Evolutionary conservation across 2,888 invertebrate genomes (phyloP).

Genomic region (Phalangium opilio): DNA sequence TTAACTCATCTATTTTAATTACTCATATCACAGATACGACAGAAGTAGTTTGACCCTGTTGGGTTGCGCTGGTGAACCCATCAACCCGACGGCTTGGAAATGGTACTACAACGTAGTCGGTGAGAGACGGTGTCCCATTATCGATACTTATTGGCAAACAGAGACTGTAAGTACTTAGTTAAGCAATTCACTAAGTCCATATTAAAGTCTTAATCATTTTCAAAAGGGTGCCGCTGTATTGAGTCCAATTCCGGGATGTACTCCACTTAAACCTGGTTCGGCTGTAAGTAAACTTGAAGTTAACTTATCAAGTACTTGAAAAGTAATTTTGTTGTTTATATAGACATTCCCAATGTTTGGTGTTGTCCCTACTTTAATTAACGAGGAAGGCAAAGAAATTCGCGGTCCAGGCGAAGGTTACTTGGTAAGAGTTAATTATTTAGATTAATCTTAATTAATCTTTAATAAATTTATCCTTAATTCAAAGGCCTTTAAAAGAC

Average conservation of each 20-base stretch:
- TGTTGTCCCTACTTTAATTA: slow-evolving; percentile 69
- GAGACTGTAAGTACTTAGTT: slow-evolving; percentile 49
- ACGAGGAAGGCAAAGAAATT: slow-evolving; percentile 69
- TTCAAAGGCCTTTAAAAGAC: slow-evolving; percentile 48
- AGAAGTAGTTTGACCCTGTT: slow-evolving; percentile 54
- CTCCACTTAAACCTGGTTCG: slow-evolving; percentile 93
- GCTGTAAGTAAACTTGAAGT: no score
- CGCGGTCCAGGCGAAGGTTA: slow-evolving; percentile 85
- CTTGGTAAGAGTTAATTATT: slow-evolving; percentile 38
- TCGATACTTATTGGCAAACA: slow-evolving; percentile 99
- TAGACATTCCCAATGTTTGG: slow-evolving; percentile 82
- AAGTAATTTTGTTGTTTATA: slow-evolving; percentile 1
- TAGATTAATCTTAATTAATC: no score
- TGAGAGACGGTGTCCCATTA: slow-evolving; percentile 50
- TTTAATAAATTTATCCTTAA: not conserved
- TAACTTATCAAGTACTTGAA: slow-evolving; percentile 3
- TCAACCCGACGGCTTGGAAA: slow-evolving; percentile 94
- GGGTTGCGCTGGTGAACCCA: slow-evolving; percentile 97
- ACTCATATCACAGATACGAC: slow-evolving; percentile 47
- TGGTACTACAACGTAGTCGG: slow-evolving; percentile 63
- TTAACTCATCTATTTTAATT: slow-evolving; percentile 8
- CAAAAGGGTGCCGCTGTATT: slow-evolving; percentile 75
- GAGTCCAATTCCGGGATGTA: slow-evolving; percentile 87
- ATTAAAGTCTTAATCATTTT: no score
- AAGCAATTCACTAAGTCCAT: slow-evolving; percentile 21